These are phyloP conservation scores for Melanotaenia duboulayi DNA, from an alignment of 2,113 vertebrate species.

Conservation along the genomic window DNA sequence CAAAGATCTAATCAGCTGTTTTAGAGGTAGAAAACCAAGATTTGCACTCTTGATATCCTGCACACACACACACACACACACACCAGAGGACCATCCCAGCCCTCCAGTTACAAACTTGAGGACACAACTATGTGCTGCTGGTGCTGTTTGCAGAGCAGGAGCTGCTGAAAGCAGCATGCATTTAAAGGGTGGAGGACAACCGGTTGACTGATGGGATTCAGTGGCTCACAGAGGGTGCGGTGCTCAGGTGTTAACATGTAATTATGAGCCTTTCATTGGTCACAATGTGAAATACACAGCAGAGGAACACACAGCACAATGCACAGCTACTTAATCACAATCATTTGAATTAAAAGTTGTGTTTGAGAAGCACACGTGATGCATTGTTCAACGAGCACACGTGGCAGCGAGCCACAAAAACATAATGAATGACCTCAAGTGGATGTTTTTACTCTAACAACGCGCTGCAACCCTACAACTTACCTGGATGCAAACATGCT, in stretches of 20 bases:
- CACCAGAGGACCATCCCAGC: slow-evolving; percentile 72
- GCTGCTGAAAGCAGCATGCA: slow-evolving; percentile 54
- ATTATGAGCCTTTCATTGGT: slow-evolving; percentile 83
- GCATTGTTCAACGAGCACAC: slow-evolving; percentile 19
- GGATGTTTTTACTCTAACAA: slow-evolving; percentile 4
- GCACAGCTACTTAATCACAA: slow-evolving; percentile 61
- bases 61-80: slow-evolving; percentile 35
- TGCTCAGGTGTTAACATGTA: slow-evolving; percentile 77
- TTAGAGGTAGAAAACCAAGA: slow-evolving; percentile 57
- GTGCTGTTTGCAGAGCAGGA: slow-evolving; percentile 74
- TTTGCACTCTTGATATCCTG: slow-evolving; percentile 70
- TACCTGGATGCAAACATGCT: neutral
- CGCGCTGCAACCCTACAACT: neutral
- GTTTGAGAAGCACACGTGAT: slow-evolving; percentile 60
- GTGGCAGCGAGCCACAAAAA: neutral
- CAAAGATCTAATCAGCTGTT: slow-evolving; percentile 62
- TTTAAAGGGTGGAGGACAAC: slow-evolving; percentile 71
- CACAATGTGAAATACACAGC: slow-evolving; percentile 76
- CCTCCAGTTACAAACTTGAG: slow-evolving; percentile 80
- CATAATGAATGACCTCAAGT: slow-evolving; percentile 6
- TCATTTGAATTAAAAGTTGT: slow-evolving; percentile 57
- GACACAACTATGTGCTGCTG: slow-evolving; percentile 68
- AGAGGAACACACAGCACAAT: slow-evolving; percentile 56
- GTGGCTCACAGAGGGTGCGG: slow-evolving; percentile 80
- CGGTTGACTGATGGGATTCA: slow-evolving; percentile 80